These are phyloP conservation scores for Macropodus opercularis DNA, from an alignment of 2,797 vertebrate species.

Conservation along the genomic window DNA sequence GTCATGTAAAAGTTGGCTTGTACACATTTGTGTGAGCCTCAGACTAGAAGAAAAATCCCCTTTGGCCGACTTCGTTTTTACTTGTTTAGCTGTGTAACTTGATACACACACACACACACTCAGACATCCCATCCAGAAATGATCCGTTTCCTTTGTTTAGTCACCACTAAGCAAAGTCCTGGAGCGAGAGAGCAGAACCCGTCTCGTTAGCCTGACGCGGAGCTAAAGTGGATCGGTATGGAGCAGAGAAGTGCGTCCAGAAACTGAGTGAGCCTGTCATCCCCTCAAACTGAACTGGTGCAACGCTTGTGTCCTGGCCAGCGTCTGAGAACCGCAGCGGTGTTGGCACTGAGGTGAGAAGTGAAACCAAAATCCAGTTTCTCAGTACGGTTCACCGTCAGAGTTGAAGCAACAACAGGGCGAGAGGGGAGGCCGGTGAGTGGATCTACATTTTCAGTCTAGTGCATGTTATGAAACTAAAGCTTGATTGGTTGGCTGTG, in stretches of 20 bases:
- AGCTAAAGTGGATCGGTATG: constrained; percentile 54
- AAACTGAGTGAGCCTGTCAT: constrained; percentile 64
- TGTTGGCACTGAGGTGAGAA: constrained; percentile 72
- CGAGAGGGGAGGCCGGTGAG: constrained; percentile 5
- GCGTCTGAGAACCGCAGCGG: constrained; percentile 61
- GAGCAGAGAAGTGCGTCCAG: constrained; percentile 45
- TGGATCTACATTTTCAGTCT: no score
- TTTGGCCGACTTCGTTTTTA: constrained; percentile 22
- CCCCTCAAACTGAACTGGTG: constrained; percentile 55
- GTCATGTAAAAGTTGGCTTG: constrained; percentile 17
- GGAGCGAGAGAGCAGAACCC: constrained; percentile 34
- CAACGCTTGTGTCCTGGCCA: constrained; percentile 45
- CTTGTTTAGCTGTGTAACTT: constrained; percentile 8
- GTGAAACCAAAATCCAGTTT: constrained; percentile 67
- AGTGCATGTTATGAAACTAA: no score
- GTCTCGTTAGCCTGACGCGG: constrained; percentile 19
- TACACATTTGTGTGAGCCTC: constrained; percentile 15
- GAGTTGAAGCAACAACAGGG: constrained; percentile 55
- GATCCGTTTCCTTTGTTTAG: constrained; percentile 22
- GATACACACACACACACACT: constrained; percentile 9
- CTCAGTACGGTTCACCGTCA: constrained; percentile 49
- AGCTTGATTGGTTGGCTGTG: no score
- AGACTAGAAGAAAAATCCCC: constrained; percentile 31
- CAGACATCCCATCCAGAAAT: not conserved
- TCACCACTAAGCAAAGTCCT: constrained; percentile 4